phyloP scores from a whole-genome alignment of 2,797 vertebrate species.

The Melanotaenia nigrans region DNA sequence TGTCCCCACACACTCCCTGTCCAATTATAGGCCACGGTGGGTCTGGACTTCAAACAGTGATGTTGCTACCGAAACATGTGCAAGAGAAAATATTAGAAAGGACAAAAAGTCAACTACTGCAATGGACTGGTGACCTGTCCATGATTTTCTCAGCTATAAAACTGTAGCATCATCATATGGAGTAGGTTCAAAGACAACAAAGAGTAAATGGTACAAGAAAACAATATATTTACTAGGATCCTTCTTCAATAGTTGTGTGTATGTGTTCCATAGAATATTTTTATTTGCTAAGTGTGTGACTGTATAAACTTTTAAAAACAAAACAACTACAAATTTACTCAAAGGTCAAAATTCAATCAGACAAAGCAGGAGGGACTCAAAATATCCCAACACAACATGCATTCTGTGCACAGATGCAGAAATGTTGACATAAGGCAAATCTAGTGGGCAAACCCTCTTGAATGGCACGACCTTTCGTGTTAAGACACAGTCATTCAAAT shows the following conservation, averaged over 20 bases:
- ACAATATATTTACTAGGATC: background rate
- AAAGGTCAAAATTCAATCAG: constrained; percentile 38
- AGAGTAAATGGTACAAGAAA: background rate
- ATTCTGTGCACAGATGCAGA: constrained; percentile 36
- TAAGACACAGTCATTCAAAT: constrained; percentile 66
- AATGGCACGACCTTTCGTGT: constrained; percentile 73
- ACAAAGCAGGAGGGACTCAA: constrained; percentile 8
- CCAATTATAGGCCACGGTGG: constrained; percentile 61
- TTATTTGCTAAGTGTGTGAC: background rate
- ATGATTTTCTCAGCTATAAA: no score
- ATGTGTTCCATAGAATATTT: background rate
- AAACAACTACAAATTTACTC: background rate
- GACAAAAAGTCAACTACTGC: background rate
- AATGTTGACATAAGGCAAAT: constrained; percentile 52
- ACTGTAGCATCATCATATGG: no score
- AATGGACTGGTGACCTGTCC: no score
- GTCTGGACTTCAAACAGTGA: constrained; percentile 25
- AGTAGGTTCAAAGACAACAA: no score
- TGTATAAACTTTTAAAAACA: constrained; percentile 18
- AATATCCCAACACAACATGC: constrained; percentile 20
- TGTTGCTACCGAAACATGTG: background rate
- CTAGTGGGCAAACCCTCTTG: constrained; percentile 49
- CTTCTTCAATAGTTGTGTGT: background rate
- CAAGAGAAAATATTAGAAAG: constrained; percentile 3
- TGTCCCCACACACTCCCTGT: constrained; percentile 56